Base-by-base conservation (phyloP, 2,888 invertebrate genomes). In the Oxyteleia sp. region DNA sequence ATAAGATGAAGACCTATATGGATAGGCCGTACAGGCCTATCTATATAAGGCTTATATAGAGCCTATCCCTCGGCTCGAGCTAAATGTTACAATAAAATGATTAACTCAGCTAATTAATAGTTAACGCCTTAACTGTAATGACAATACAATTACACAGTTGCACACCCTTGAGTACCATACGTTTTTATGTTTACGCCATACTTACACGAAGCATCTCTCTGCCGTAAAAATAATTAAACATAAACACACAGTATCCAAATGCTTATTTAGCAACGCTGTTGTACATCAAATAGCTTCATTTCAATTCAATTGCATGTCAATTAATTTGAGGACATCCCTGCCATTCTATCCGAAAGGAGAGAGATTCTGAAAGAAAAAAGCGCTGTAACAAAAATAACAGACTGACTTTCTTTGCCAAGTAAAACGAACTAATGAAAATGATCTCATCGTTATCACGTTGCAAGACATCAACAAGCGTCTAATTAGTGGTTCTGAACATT, bases 401-500 rank as follows among this genome's bases (percentile, higher is more conserved):
- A 45, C 16, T 16, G 45, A 10, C 18, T 16, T 45, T 45, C 13
- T 45, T 45, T 18, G 13, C 2, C 15, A 13, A 41, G 7, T 45
- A 15, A 45, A 57, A 57, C 16, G 18, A 41, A 57, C 18, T 16
- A n/a, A 20, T n/a, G 26, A 61, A 45, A 64, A 29, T 13, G 64
- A 35, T 64, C 35, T 4, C 49, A 35, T 35, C 64, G 32, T 64
- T 64, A 64, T 64, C 64, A 32, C 29, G 18, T 18, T 20, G 64
- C 49, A 68, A 68, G 68, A 45, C 55, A 68, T 32, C 55, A 68
- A 43, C 55, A 45, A 72, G 51, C 41, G 16, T 59, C 47, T 75
- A 75, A 75, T 66, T 75, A 66, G 66, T 49, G 32, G 38, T 26
- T 26, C 26, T 23, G 75, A 49, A 49, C 59, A 66, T 76, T 76